phyloP scores from a whole-genome alignment of 1,140 invertebrate species.

The Drosophila yakuba region DNA sequence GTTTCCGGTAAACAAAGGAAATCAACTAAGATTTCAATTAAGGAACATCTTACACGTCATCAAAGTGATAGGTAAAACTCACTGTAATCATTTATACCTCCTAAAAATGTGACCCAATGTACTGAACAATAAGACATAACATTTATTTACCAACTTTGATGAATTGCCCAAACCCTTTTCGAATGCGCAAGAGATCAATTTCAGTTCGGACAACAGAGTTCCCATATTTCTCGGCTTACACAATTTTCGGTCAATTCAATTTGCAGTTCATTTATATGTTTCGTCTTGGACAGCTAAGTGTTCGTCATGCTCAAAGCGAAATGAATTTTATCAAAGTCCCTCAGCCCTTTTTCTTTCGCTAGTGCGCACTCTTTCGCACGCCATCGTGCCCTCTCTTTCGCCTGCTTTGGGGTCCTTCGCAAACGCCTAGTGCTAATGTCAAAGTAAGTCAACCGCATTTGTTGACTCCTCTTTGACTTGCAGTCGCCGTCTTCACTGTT shows the following conservation, averaged over 20 bases:
- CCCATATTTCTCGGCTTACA: constrained; percentile 6
- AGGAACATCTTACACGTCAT: neutral
- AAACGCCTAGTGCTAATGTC: constrained; percentile 16
- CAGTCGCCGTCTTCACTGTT: constrained; percentile 36
- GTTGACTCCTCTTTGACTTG: constrained; percentile 29
- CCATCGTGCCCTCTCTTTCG: neutral
- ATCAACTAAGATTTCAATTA: neutral
- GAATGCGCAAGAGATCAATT: constrained; percentile 9
- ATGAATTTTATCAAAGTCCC: constrained; percentile 13
- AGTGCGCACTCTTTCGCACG: neutral
- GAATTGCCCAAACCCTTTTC: constrained; percentile 14
- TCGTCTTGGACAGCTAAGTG: constrained; percentile 20
- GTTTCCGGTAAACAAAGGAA: neutral
- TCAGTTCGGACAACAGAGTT: too few relatives aligned
- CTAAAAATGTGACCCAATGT: too few relatives aligned
- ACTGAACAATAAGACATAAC: neutral
- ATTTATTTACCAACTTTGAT: constrained; percentile 4
- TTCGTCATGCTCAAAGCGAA: neutral
- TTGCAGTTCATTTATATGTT: constrained; percentile 61
- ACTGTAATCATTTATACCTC: too few relatives aligned
- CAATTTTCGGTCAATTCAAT: constrained; percentile 56
- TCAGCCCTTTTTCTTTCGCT: neutral
- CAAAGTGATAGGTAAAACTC: neutral
- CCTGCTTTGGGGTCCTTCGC: neutral
- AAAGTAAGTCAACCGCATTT: constrained; percentile 34